Base-by-base conservation (phyloP, 2,113 vertebrate species). In the Clarias macrocephalus region DNA sequence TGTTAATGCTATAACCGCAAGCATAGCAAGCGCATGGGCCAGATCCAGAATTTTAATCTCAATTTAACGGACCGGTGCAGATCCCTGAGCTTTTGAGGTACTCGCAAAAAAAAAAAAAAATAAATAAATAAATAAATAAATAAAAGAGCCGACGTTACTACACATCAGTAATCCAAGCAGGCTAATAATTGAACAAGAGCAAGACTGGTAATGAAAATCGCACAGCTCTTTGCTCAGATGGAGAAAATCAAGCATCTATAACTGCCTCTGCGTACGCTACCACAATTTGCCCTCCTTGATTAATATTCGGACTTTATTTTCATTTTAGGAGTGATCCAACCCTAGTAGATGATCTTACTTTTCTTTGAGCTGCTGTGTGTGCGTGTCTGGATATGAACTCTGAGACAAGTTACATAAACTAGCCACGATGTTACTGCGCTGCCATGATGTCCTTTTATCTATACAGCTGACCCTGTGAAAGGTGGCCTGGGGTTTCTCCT, bases 131-230 rank as follows among this genome's bases (percentile, higher is more conserved):
- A 48, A 48, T 42, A 5, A 42, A 42, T 48, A 8, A 8, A 48
- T 8, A 48, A 48, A 62, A 68, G 68, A 73, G 60, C 56, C 13
- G 33, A 52, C 16, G 15, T 82, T 82, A n/a, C 66, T 73, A 33
- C 86, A 87, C 80, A 77, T 83, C 70, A 77, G 86, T 73, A 76
- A 87, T 83, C 30, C 86, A 18, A 83, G 73, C 80, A 83, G 52
- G 68, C 70, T 87, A 76, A 86, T 86, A 59, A 86, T 68, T 80
- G 85, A 11, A 54, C 37, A 30, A 68, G 76, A 66, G 52, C 52
- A 19, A 25, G 30, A 56, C 54, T 79, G 13, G 15, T 54, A 73
- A 86, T 70, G 59, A 33, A 68, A 80, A 86, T 25, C 25, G 63
- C 12, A 66, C 76, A 5, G 63, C n/a, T 66, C 2, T 57, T 25